Conservation (phyloP, 1,140 invertebrate genomes). For the Helicoverpa zea region DNA sequence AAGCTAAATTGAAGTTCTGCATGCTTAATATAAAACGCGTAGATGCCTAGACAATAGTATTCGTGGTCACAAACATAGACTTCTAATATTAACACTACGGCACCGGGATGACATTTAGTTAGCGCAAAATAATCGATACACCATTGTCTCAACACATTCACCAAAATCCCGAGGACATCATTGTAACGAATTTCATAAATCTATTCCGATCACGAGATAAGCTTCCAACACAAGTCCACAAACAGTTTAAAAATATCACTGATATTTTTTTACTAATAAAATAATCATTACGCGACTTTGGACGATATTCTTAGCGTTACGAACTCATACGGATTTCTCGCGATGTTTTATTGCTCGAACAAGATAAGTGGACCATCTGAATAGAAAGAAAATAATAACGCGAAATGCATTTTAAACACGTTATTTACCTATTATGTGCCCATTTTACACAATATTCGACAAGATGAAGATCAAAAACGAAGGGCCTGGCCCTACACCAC, state of each 20-base stretch:
- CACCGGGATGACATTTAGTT: conserved; percentile 86
- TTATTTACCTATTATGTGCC: conserved; percentile 86
- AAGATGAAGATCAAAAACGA: conserved; percentile 82
- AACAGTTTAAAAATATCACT: conserved; percentile 71
- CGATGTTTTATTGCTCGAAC: conserved; percentile 74
- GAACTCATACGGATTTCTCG: conserved; percentile 67
- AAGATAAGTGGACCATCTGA: conserved; percentile 52
- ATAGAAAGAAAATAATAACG: conserved; percentile 3
- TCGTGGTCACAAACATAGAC: conserved; percentile 84
- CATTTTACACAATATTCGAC: conserved; percentile 83
- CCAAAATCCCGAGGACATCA: conserved; percentile 69
- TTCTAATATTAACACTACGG: conserved; percentile 86
- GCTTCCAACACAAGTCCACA: conserved; percentile 46
- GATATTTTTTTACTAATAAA: conserved; percentile 70
- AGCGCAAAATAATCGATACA: conserved; percentile 87
- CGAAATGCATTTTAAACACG: conserved; percentile 60
- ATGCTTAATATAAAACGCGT: conserved; percentile 84
- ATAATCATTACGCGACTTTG: conserved; percentile 77
- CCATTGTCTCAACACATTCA: conserved; percentile 86
- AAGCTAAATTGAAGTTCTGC: conserved; percentile 75
- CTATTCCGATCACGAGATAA: conserved; percentile 32
- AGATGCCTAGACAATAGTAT: conserved; percentile 84
- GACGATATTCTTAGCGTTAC: conserved; percentile 84
- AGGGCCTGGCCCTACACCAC: conserved; percentile 84
- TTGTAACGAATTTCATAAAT: conserved; percentile 52